Percentiles rank a stretch among this genome's conserved stretches.
phyloP scores from a whole-genome alignment of 2,797 vertebrate genomes.

The Silurus lanzhouensis region DNA sequence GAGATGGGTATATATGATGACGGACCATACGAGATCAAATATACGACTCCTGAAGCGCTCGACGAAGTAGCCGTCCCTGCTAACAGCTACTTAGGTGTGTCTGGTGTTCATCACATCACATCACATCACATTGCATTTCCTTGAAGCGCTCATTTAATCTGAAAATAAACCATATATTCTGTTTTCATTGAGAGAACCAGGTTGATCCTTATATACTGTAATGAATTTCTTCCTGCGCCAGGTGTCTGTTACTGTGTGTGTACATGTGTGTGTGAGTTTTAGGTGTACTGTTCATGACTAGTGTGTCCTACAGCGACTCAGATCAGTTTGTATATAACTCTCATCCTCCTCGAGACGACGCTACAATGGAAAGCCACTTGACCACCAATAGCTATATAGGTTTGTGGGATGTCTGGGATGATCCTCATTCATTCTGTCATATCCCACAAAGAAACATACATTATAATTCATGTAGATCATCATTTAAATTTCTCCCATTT shows the following conservation, averaged over 20 bases:
- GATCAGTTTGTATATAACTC: slow-evolving; percentile 88
- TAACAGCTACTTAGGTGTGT: slow-evolving; percentile 96
- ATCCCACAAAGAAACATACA: slow-evolving; percentile 24
- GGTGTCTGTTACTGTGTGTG: slow-evolving; percentile 18
- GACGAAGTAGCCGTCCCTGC: slow-evolving; percentile 82
- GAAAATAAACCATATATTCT: not conserved
- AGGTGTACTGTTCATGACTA: slow-evolving; percentile 85
- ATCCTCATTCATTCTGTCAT: slow-evolving; percentile 19
- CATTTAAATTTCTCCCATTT: not conserved
- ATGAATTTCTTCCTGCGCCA: not conserved
- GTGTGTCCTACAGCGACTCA: slow-evolving; percentile 75
- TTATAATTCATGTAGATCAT: not conserved
- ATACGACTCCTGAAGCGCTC: slow-evolving; percentile 74
- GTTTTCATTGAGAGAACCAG: not conserved
- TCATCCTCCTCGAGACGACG: slow-evolving; percentile 69
- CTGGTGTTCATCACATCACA: slow-evolving; percentile 3
- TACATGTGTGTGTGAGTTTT: slow-evolving; percentile 12
- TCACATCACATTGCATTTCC: slow-evolving; percentile 1
- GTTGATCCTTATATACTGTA: not conserved
- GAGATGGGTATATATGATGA: slow-evolving; percentile 81
- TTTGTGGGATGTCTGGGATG: slow-evolving; percentile 68
- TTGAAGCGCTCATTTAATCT: not conserved
- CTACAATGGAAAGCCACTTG: slow-evolving; percentile 72
- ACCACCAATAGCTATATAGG: slow-evolving; percentile 86
- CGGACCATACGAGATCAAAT: slow-evolving; percentile 91